Conservation (phyloP, 1,140 invertebrate genomes). For the Drosophila rhopaloa region DNA sequence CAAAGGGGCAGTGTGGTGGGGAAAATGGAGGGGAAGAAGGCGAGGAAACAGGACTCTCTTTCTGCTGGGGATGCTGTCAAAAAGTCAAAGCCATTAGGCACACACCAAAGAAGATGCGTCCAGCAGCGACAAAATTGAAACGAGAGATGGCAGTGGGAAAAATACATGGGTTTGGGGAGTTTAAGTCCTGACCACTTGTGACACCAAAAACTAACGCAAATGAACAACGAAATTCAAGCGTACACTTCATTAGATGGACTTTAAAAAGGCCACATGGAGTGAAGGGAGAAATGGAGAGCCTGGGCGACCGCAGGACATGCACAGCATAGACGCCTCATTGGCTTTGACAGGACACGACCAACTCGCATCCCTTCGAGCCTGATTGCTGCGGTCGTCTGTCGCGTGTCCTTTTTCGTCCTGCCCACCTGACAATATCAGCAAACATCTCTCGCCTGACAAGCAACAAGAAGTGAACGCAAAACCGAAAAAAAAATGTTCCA, state of each 20-base stretch:
- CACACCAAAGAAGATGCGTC: conserved; percentile 43
- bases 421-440: conserved; percentile 58
- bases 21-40: not conserved
- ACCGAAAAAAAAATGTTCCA: conserved; percentile 1
- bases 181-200: conserved; percentile 11
- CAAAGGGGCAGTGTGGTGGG: too few relatives aligned
- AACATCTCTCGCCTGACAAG: conserved; percentile 44
- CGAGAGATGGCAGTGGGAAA: conserved; percentile 7
- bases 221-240: conserved; percentile 42
- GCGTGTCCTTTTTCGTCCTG: conserved; percentile 15
- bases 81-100: conserved; percentile 82
- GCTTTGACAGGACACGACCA: conserved; percentile 43
- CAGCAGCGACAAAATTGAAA: conserved; percentile 32
- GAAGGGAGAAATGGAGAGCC: not conserved
- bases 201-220: conserved; percentile 42
- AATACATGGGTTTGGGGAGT: too few relatives aligned
- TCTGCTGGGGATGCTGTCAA: conserved; percentile 60
- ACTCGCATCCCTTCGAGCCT: conserved; percentile 20
- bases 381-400: conserved; percentile 50
- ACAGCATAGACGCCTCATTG: conserved; percentile 33
- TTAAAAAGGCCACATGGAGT: conserved; percentile 23
- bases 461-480: conserved; percentile 23
- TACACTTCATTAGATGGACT: conserved; percentile 61
- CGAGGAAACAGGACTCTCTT: conserved; percentile 30
- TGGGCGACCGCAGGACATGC: conserved; percentile 41